phyloP scores from a whole-genome alignment of 1,140 invertebrate species.

The Uloborus diversus region DNA sequence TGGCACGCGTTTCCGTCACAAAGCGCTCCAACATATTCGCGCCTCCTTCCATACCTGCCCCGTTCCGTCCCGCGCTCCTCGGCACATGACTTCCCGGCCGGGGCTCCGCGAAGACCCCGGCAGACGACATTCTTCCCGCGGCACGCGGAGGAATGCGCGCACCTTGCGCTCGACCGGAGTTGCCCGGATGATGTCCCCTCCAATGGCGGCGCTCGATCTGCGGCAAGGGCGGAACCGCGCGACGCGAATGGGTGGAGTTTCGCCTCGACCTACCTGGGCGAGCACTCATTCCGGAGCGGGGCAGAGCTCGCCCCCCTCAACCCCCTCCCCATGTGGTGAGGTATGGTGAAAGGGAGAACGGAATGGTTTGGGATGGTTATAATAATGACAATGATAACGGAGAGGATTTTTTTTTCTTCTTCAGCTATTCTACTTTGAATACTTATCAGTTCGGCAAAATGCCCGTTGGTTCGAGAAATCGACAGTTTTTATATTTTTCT shows the following conservation, averaged over 20 bases:
- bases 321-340: not conserved
- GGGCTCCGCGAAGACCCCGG: not conserved
- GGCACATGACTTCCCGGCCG: not conserved
- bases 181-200: constrained; percentile 54
- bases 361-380: not conserved
- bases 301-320: not conserved
- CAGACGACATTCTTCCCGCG: constrained; percentile 8
- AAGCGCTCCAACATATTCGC: too few species aligned
- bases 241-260: constrained; percentile 11
- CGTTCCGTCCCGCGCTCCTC: not conserved
- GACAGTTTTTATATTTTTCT: not conserved
- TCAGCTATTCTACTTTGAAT: not conserved
- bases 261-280: constrained; percentile 44
- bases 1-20: too few species aligned
- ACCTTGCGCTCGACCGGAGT: constrained; percentile 13
- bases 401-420: too few species aligned
- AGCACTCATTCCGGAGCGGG: constrained; percentile 6
- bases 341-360: not conserved
- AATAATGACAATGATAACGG: not conserved
- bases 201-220: constrained; percentile 23
- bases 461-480: too few species aligned
- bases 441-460: not conserved
- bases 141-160: constrained; percentile 19
- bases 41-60: not conserved
- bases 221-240: constrained; percentile 5